Base-by-base conservation (phyloP, 30 jellyfish, hydroid and myxozoan species). In the Cassiopea xamachana region DNA sequence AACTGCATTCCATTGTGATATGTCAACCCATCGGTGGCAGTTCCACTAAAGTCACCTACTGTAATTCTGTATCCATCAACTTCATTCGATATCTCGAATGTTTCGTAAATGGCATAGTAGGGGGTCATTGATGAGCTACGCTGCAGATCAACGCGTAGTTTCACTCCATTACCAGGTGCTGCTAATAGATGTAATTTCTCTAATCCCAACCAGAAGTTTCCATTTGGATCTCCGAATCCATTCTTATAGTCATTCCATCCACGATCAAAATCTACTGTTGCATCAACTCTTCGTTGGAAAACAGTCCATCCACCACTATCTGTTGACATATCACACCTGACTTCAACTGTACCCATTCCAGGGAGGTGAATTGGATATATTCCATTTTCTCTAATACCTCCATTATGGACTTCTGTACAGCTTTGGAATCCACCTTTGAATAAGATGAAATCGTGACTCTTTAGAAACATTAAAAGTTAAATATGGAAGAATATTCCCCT, bases 141-240 rank as follows among this genome's bases (percentile, higher is more conserved):
- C 47, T 75, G 45, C 17, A 75, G 70, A 48, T 43, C 85, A 6
- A 75, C 47, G 4, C 70, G 19, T 47, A 75, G 69, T 12, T 19
- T 75, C 2, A n/a, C 85, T 17, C 13, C 85, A 5, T n/a, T 16
- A 47, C 55, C 71, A 1, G 68, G 48, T 48, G 85, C 15, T 48
- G 85, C 55, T 9, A 75, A 43, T 70, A 44, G 69, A 75, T 75
- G 69, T 1, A 75, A 7, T 19, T 48, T 51, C 71, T 75, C 85
- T 46, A 75, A 46, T 1, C 85, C 85, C 3, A 75, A 43, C 85
- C 85, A 75, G 69, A 75, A 46, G 71, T 75, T 75, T 1, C 85
- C 85, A 14, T 5, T n/a, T 1, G 27, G 69, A 14, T 75, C 8
- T 10, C 71, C 71, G 47, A 75, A 75, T 1, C 80, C 80, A 1